These are phyloP conservation scores for Gymnoscopelus braueri DNA, from an alignment of 2,797 vertebrate species.

Conservation along the genomic window DNA sequence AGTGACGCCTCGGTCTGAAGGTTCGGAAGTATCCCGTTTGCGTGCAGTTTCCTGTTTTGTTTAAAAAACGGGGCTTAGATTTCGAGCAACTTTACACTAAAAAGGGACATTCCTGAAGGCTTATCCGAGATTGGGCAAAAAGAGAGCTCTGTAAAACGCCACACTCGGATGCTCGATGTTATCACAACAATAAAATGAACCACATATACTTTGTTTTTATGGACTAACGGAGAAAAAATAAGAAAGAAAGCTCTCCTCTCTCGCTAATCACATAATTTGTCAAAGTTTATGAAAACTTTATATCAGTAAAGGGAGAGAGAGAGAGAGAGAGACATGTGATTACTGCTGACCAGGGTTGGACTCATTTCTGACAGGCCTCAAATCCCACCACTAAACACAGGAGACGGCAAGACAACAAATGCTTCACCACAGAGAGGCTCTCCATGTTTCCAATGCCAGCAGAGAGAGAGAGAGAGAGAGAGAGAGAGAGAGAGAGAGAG, in stretches of 20 bases:
- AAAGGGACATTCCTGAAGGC: conserved; percentile 30
- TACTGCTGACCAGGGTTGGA: conserved; percentile 61
- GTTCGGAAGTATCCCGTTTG: conserved; percentile 32
- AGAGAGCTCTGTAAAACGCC: conserved; percentile 39
- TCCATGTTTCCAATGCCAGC: conserved; percentile 55
- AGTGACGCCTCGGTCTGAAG: conserved; percentile 27
- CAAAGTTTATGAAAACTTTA: conserved; percentile 68
- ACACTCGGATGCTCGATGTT: conserved; percentile 41
- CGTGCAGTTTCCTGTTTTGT: conserved; percentile 21
- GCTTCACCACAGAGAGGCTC: conserved; percentile 63
- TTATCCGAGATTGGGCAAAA: conserved; percentile 37
- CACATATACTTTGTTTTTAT: conserved; percentile 38
- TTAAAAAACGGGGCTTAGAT: conserved; percentile 30
- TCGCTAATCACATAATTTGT: conserved; percentile 53
- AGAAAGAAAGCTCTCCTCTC: not conserved
- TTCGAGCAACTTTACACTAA: conserved; percentile 29
- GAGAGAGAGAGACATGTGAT: conserved; percentile 44
- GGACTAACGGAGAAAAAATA: not conserved
- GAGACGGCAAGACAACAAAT: conserved; percentile 72
- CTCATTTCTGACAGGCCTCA: conserved; percentile 68
- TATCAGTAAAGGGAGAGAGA: conserved; percentile 41
- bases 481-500: conserved; percentile 1
- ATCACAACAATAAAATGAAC: conserved; percentile 52
- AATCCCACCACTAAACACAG: conserved; percentile 63
- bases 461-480: conserved; percentile 36